These are phyloP conservation scores for Minunthozetes semirufus DNA, from an alignment of 2,888 invertebrate species.

Conservation along the genomic window DNA sequence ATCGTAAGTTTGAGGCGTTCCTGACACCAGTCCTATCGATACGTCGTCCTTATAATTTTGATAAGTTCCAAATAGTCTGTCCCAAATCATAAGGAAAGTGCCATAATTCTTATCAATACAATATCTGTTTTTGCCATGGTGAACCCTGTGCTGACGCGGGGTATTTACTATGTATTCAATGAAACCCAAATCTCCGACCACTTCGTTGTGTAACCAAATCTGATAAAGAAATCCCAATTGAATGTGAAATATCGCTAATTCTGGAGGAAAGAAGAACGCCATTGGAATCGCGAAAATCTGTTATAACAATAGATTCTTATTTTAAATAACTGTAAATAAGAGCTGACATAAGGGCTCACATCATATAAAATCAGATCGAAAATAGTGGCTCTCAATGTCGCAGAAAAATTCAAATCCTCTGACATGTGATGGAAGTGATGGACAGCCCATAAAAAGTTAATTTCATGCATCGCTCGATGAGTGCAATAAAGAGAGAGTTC, in stretches of 20 bases:
- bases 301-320: too few relatives aligned
- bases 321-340: background rate
- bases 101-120: conserved; percentile 90
- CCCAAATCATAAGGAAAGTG: conserved; percentile 84
- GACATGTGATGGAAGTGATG: conserved; percentile 87
- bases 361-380: conserved; percentile 73
- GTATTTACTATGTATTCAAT: conserved; percentile 79
- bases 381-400: conserved; percentile 71
- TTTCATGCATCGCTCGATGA: conserved; percentile 48
- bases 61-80: conserved; percentile 73
- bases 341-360: conserved; percentile 54
- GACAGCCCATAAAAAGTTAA: conserved; percentile 77
- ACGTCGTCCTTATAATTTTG: conserved; percentile 68
- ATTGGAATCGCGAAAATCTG: conserved; percentile 50
- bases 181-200: conserved; percentile 70
- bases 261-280: conserved; percentile 68
- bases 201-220: conserved; percentile 87
- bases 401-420: conserved; percentile 78
- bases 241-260: conserved; percentile 70
- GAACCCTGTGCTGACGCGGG: conserved; percentile 74
- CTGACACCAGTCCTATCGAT: conserved; percentile 74
- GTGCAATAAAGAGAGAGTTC: background rate
- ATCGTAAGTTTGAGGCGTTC: conserved; percentile 67
- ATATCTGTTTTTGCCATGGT: conserved; percentile 71
- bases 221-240: conserved; percentile 84